Evolutionary conservation across 2,113 vertebrate species (phyloP).

Genomic region (Thunnus thynnus): DNA sequence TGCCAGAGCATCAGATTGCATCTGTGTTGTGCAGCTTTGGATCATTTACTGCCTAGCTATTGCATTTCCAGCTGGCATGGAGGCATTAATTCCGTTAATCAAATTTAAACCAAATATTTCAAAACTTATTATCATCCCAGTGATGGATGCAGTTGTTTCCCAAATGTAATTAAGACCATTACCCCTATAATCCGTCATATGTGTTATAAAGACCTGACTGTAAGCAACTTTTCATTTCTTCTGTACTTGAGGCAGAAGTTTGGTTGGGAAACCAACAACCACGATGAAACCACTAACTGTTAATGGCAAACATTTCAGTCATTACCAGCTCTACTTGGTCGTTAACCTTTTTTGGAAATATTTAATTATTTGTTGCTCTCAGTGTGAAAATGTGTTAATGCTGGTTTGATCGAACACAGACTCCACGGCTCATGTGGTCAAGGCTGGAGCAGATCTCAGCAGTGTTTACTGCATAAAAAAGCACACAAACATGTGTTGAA

Average conservation of each 20-base stretch:
- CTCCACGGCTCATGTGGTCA: too few relatives aligned
- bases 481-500: neutral
- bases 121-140: neutral
- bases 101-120: neutral
- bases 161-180: neutral
- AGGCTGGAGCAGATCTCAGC: too few relatives aligned
- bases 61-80: neutral
- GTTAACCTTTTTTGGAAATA: neutral
- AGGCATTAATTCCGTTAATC: neutral
- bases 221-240: neutral
- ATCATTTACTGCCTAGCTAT: neutral
- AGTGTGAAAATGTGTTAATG: neutral
- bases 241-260: neutral
- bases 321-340: neutral
- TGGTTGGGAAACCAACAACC: neutral
- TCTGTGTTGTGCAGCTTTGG: slow-evolving; percentile 19
- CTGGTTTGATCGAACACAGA: too few relatives aligned
- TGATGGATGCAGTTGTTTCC: slow-evolving; percentile 17
- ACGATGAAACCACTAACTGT: neutral
- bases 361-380: neutral
- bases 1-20: slow-evolving; percentile 3
- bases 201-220: too few relatives aligned
- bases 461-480: neutral
- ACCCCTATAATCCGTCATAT: neutral
- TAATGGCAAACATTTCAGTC: neutral